phyloP scores from a whole-genome alignment of 2,888 invertebrate species.

The Doris montereyensis region DNA sequence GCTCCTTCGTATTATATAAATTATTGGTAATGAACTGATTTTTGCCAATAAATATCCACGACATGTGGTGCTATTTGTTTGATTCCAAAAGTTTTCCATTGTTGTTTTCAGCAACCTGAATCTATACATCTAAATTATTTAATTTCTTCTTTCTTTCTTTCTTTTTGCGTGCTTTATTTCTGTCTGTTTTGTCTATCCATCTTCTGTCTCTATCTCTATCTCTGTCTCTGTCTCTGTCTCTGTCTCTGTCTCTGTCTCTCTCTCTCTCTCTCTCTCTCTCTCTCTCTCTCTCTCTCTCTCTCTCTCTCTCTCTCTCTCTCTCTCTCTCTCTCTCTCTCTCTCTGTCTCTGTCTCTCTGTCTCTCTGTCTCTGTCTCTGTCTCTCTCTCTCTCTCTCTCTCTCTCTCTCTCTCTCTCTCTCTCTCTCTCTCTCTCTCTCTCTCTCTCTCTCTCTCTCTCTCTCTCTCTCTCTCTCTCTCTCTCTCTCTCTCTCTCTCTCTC shows the following conservation, averaged over 20 bases:
- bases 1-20: too few relatives aligned
- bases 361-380: not conserved
- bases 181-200: not conserved
- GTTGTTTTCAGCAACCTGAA: too few relatives aligned
- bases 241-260: not conserved
- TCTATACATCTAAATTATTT: too few relatives aligned
- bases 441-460: slow-evolving; percentile 22
- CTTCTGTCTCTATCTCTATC: too few relatives aligned
- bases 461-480: slow-evolving; percentile 21
- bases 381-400: not conserved
- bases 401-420: too few relatives aligned
- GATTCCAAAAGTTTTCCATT: too few relatives aligned
- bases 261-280: not conserved
- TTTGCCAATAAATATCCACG: too few relatives aligned
- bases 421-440: not conserved
- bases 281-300: not conserved
- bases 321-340: slow-evolving; percentile 2
- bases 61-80: too few relatives aligned
- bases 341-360: not conserved
- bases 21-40: too few relatives aligned
- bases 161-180: too few relatives aligned
- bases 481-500: not conserved
- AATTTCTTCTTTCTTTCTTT: too few relatives aligned
- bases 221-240: not conserved
- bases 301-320: slow-evolving; percentile 3